These are phyloP conservation scores for Poeciliopsis paucimaculata DNA, from an alignment of 2,797 vertebrate genomes.

Conservation along the genomic window DNA sequence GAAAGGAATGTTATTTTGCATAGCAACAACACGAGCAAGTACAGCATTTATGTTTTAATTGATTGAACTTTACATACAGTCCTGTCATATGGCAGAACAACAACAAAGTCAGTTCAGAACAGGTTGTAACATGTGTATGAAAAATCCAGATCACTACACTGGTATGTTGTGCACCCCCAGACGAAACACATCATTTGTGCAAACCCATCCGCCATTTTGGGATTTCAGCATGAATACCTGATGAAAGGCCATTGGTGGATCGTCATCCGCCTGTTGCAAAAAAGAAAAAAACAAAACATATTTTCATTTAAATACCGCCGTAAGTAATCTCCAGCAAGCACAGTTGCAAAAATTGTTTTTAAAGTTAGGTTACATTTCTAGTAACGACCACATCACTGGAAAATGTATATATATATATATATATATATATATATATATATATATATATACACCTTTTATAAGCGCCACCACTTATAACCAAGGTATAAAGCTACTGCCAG, in stretches of 20 bases:
- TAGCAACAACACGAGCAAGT: background rate
- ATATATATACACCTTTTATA: too few species aligned
- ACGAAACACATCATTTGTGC: conserved; percentile 84
- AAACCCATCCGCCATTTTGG: conserved; percentile 76
- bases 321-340: background rate
- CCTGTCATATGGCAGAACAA: conserved; percentile 2
- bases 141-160: conserved; percentile 50
- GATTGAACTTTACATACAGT: background rate
- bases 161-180: conserved; percentile 83
- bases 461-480: background rate
- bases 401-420: background rate
- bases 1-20: conserved; percentile 31
- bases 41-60: background rate
- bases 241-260: conserved; percentile 84
- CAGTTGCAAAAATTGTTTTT: background rate
- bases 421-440: too few species aligned
- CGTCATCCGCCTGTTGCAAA: conserved; percentile 74
- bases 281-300: background rate
- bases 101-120: conserved; percentile 15
- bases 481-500: background rate
- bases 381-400: background rate
- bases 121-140: background rate
- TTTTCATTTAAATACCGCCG: background rate
- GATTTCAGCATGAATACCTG: conserved; percentile 83
- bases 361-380: background rate